Evolutionary conservation across 2,113 vertebrate species (phyloP), one percentile per base, ranked within the genome.

Genomic region (Psammodynastes pulverulentus): DNA sequence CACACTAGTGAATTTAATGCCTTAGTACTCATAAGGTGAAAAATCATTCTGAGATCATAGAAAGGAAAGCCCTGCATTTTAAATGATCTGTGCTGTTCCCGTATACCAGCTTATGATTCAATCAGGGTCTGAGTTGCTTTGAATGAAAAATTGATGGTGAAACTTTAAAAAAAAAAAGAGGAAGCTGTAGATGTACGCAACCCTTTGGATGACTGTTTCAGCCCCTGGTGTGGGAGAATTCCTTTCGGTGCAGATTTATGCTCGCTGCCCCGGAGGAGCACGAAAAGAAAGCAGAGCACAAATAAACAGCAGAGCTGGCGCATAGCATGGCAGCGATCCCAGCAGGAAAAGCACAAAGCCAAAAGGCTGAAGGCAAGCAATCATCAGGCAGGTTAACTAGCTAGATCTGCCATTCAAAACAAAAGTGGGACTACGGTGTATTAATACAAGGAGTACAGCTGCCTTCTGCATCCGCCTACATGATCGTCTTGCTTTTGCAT

Each of bases 251-350:
- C 92, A 93, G 93, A 93, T 94, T 94, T 92, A 88, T 94, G 93
- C 5, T 72, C 92, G 91, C 88, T 5, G 90, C 53, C 92, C 94
- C 88, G 91, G 91, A 96, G 52, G 43, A 45, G 26, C 8, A 45
- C 23, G 26, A 7, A 52, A 17, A 23, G 26, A 91, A 21, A 29
- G 1, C 13, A 8, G 29, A 49, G 2, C 49, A 51, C 94, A 97
- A 93, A 95, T 88, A 94, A 96, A 94, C 94, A 91, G 62, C 48
- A 84, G 91, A 93, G 95, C 93, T 95, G 94, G 93, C 94, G 94
- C 97, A 97, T 90, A 96, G 96, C 34, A 94, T 97, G 95, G 96
- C 96, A 96, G 95, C 34, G 84, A 88, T 94, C 95, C 95, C 95
- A 95, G 94, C 87, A 12, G 89, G 88, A 90, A 46, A 49, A 94